Conservation (phyloP, 2,797 vertebrate species). For the Scarus forsteni region DNA sequence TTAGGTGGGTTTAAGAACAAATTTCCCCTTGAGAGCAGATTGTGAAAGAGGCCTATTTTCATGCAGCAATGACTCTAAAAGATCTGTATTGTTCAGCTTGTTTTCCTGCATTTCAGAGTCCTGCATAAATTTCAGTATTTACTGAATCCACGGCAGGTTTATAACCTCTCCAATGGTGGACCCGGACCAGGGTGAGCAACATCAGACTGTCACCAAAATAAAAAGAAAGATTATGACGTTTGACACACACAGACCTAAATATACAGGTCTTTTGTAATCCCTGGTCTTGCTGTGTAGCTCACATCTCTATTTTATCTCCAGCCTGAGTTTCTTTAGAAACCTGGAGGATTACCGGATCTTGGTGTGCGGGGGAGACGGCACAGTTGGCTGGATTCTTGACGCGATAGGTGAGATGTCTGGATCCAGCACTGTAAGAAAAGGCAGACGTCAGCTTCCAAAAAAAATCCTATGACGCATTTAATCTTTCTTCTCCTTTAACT, state of each 20-base stretch:
- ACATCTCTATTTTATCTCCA: conserved; percentile 60
- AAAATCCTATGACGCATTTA: conserved; percentile 5
- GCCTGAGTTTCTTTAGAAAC: conserved; percentile 91
- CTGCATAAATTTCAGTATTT: conserved; percentile 94
- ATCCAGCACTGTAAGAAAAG: not conserved
- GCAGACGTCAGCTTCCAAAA: not conserved
- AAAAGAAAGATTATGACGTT: not conserved
- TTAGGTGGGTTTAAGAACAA: no score
- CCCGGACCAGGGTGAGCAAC: conserved; percentile 90
- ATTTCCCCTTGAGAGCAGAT: no score
- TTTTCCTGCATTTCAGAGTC: conserved; percentile 83
- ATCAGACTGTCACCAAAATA: not conserved
- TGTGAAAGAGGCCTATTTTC: no score
- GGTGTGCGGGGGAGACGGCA: conserved; percentile 95
- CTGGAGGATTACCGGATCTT: conserved; percentile 89
- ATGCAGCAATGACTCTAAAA: not conserved
- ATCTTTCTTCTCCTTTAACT: conserved; percentile 12
- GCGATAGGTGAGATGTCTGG: conserved; percentile 87
- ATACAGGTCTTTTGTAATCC: not conserved
- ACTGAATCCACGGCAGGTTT: conserved; percentile 94
- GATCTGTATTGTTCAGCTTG: not conserved
- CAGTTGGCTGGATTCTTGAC: conserved; percentile 96
- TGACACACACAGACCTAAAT: no score
- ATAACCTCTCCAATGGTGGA: conserved; percentile 89
- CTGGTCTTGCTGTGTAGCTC: not conserved